Conservation (phyloP, 2,113 vertebrate genomes). For the Delphinapterus leucas region DNA sequence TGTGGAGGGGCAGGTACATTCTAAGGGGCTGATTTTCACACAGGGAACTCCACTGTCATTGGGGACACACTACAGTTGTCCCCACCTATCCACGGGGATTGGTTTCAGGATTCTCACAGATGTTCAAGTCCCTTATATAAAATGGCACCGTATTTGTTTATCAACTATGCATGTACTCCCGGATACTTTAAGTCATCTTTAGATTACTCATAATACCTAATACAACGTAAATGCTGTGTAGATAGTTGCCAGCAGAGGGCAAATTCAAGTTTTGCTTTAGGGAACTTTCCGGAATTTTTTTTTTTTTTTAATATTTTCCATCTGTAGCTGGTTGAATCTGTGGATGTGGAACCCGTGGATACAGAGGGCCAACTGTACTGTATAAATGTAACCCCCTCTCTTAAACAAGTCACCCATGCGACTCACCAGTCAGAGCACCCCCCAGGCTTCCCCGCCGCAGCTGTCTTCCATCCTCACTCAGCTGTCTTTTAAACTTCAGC, state of each 20-base stretch:
- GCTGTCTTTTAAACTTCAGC: conserved; percentile 88
- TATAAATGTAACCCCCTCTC: neutral
- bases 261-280: neutral
- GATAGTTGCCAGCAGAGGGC: neutral
- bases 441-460: conserved; percentile 94
- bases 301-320: neutral
- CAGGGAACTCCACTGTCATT: fast-evolving
- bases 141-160: neutral
- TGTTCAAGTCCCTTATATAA: neutral
- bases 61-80: neutral
- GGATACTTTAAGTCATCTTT: neutral
- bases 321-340: neutral
- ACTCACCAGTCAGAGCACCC: conserved; percentile 91
- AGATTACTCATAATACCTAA: neutral
- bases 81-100: neutral
- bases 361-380: neutral
- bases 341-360: neutral
- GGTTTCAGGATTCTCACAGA: neutral
- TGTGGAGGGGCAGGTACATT: neutral
- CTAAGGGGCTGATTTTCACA: neutral
- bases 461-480: conserved; percentile 91
- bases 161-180: neutral
- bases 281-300: neutral
- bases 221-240: neutral
- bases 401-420: fast-evolving